Evolutionary conservation across 2,797 vertebrate species (phyloP).

Genomic region (Spizella passerina): DNA sequence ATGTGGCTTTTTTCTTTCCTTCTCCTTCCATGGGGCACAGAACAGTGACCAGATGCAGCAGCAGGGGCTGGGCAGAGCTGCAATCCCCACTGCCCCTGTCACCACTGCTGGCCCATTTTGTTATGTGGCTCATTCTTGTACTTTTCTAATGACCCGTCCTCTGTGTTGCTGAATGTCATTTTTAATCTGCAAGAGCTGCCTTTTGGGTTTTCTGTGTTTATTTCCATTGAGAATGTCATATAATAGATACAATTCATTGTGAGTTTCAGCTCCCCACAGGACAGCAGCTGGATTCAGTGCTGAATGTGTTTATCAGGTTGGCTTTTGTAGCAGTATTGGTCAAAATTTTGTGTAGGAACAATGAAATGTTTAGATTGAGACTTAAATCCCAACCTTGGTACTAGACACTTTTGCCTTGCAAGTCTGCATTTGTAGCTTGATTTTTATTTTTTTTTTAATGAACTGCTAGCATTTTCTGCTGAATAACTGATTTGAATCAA

Average conservation of each 20-base stretch:
- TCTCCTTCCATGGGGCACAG: neutral
- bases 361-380: neutral
- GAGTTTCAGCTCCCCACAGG: neutral
- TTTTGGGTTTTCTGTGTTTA: neutral
- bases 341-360: neutral
- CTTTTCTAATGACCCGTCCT: neutral
- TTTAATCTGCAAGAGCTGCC: neutral
- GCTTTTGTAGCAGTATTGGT: neutral
- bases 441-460: neutral
- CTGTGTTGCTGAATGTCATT: neutral
- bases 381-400: neutral
- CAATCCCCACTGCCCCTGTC: neutral
- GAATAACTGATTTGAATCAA: neutral
- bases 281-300: neutral
- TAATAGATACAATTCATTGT: neutral
- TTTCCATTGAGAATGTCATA: neutral
- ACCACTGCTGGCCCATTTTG: neutral
- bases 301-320: neutral
- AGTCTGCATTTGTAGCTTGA: conserved; percentile 8
- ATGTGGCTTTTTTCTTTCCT: neutral
- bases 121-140: neutral
- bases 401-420: neutral
- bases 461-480: neutral
- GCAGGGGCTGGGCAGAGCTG: neutral
- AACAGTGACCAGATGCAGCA: neutral